Evolutionary conservation across 1,140 invertebrate species (phyloP).

Genomic region (Zaprionus kolodkinae): DNA sequence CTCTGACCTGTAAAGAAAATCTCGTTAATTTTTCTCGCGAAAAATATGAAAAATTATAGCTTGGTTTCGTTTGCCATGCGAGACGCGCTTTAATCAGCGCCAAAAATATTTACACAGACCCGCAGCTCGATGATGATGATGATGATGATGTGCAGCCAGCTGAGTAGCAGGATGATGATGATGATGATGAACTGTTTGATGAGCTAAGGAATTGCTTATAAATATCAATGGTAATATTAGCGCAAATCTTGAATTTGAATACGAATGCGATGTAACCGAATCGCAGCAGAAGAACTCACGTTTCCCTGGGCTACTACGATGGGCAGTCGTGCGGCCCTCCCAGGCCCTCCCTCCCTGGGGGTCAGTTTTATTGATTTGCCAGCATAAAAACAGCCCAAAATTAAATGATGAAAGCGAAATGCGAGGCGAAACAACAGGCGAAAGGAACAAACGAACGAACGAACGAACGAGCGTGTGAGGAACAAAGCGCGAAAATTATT

Average conservation of each 20-base stretch:
- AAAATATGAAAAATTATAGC: conserved; percentile 29
- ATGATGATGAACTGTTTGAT: not conserved
- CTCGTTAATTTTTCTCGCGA: not conserved
- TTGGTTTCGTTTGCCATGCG: not conserved
- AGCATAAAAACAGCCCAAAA: conserved; percentile 60
- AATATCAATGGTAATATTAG: conserved; percentile 63
- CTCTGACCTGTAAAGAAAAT: not conserved
- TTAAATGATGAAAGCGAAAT: conserved; percentile 69
- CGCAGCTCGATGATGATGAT: conserved; percentile 20
- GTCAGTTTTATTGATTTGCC: conserved; percentile 73
- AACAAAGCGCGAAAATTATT: conserved; percentile 68
- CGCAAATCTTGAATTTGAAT: conserved; percentile 45
- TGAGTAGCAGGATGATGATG: not conserved
- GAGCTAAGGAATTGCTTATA: conserved; percentile 34
- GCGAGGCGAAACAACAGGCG: not conserved
- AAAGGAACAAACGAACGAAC: conserved; percentile 13
- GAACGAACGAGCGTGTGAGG: conserved; percentile 45
- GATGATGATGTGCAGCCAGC: not conserved
- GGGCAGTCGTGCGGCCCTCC: conserved; percentile 23
- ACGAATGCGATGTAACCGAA: conserved; percentile 51
- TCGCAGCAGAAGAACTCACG: conserved; percentile 24
- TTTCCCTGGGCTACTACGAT: not conserved
- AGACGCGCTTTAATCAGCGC: conserved; percentile 50
- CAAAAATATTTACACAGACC: conserved; percentile 34
- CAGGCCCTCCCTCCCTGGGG: conserved; percentile 23